These are phyloP conservation scores for Temnothorax nylanderi DNA, from an alignment of 1,140 invertebrate species.

Conservation along the genomic window DNA sequence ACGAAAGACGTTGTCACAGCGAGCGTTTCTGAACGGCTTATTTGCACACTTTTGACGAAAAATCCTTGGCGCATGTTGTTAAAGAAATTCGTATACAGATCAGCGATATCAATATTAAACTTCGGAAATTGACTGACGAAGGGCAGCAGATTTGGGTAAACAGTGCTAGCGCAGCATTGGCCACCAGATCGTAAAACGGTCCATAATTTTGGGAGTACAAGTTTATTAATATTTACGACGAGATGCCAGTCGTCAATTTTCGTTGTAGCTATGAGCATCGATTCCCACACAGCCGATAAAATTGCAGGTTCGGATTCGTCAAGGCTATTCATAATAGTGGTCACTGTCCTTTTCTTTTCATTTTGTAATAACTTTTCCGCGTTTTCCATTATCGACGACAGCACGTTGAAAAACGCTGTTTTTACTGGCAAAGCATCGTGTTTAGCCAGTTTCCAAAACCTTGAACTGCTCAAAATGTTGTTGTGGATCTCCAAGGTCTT, in stretches of 20 bases:
- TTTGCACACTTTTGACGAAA: slow-evolving; percentile 83
- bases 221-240: slow-evolving; percentile 89
- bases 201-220: slow-evolving; percentile 90
- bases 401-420: slow-evolving; percentile 89
- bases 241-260: slow-evolving; percentile 90
- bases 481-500: slow-evolving; percentile 85
- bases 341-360: slow-evolving; percentile 87
- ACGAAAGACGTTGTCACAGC: slow-evolving; percentile 88
- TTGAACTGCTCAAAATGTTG: slow-evolving; percentile 87
- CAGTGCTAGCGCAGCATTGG: slow-evolving; percentile 88
- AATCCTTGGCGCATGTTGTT: slow-evolving; percentile 88
- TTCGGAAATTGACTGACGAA: slow-evolving; percentile 90
- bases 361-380: slow-evolving; percentile 82
- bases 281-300: slow-evolving; percentile 90
- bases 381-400: slow-evolving; percentile 88
- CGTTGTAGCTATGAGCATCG: slow-evolving; percentile 87
- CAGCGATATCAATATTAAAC: slow-evolving; percentile 84
- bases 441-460: slow-evolving; percentile 91
- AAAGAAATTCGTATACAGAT: slow-evolving; percentile 90
- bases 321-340: slow-evolving; percentile 88
- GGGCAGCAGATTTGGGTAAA: slow-evolving; percentile 91
- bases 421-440: slow-evolving; percentile 86
- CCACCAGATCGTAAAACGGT: slow-evolving; percentile 89
- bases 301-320: slow-evolving; percentile 91
- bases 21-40: slow-evolving; percentile 87